Evolutionary conservation across 2,113 vertebrate species (phyloP).

Genomic region (Coracopsis vasa): DNA sequence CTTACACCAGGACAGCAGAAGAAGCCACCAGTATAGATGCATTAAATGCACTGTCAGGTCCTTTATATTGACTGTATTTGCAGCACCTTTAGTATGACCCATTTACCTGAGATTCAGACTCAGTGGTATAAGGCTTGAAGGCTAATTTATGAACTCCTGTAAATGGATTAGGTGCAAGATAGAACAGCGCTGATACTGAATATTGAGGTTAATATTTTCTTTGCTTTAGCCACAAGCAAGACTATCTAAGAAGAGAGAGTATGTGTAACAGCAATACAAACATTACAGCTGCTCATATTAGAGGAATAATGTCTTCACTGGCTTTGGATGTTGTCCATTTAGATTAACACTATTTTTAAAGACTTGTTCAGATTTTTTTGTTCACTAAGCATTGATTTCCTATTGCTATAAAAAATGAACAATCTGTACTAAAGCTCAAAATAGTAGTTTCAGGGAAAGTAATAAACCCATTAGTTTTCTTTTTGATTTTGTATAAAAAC

Average conservation of each 20-base stretch:
- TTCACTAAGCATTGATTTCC: background rate
- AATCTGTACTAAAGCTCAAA: background rate
- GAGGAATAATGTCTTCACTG: background rate
- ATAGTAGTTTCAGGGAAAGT: background rate
- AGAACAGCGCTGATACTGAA: background rate
- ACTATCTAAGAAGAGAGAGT: background rate
- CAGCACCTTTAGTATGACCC: background rate
- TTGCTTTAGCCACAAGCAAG: background rate
- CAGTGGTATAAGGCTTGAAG: background rate
- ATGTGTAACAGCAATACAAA: background rate
- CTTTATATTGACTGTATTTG: background rate
- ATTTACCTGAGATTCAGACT: background rate
- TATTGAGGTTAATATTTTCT: background rate
- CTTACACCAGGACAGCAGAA: background rate
- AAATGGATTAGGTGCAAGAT: background rate
- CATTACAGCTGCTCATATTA: background rate
- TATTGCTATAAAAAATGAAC: background rate
- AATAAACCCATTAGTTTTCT: background rate
- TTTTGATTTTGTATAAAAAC: background rate
- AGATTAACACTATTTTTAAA: background rate
- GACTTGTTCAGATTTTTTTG: background rate
- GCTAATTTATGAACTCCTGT: background rate
- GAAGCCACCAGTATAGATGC: background rate
- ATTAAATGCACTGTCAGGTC: background rate
- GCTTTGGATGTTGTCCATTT: background rate